A percentile compares a stretch with the other conserved stretches of the same genome.
Evolutionary conservation across 2,797 vertebrate species (phyloP).

Genomic region (Manis pentadactyla): DNA sequence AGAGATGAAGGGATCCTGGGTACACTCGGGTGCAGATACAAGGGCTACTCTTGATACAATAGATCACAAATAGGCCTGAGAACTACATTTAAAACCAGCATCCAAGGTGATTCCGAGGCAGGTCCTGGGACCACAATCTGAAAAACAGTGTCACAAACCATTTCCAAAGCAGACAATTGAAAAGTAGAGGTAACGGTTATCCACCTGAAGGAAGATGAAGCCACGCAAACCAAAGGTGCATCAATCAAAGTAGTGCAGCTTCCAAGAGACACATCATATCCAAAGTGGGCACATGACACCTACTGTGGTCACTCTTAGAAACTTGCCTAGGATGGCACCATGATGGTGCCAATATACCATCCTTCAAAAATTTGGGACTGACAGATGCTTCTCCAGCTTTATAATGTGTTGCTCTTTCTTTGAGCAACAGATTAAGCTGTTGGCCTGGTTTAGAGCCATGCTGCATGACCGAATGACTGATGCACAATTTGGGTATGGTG

Average conservation of each 20-base stretch:
- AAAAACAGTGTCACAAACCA: not conserved
- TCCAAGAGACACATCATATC: not conserved
- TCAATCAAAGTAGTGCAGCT: not conserved
- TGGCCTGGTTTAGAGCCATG: accelerated
- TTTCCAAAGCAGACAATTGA: not conserved
- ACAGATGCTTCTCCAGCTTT: accelerated
- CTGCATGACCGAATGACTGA: not conserved
- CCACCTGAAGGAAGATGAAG: not conserved
- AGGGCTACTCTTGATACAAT: not conserved
- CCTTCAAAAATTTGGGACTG: not conserved
- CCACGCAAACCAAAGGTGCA: too few species aligned
- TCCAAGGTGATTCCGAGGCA: not conserved
- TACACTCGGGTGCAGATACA: not conserved
- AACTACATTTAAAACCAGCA: not conserved
- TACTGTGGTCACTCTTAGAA: not conserved
- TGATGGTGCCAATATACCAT: not conserved
- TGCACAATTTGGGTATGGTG: not conserved
- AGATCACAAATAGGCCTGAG: not conserved
- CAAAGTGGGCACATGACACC: not conserved
- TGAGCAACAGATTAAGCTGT: not conserved
- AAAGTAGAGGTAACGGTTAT: not conserved
- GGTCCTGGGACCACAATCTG: not conserved
- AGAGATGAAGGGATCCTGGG: not conserved
- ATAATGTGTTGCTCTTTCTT: not conserved
- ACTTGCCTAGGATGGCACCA: not conserved